Evolutionary conservation across 92 coral and sea anemone species (phyloP).

Genomic region (Siderastrea siderea): DNA sequence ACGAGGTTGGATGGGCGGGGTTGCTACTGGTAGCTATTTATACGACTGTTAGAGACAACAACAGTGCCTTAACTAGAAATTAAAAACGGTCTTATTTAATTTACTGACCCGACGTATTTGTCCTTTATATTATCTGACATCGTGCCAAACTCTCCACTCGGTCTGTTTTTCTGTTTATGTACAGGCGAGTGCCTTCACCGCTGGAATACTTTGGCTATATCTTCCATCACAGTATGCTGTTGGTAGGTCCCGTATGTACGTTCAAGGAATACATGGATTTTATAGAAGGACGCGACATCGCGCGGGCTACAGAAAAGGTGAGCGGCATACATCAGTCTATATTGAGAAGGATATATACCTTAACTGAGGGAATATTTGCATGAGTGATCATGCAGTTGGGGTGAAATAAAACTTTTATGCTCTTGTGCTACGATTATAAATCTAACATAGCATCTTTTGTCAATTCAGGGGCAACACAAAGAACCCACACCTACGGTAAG

Average conservation of each 20-base stretch:
- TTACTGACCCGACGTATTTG: no score
- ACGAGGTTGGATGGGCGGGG: no score
- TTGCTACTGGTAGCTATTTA: no score
- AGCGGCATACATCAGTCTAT: not conserved
- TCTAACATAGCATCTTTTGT: not conserved
- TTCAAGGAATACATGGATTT: constrained; percentile 77
- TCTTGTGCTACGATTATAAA: no score
- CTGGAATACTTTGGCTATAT: constrained; percentile 77
- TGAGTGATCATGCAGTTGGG: no score
- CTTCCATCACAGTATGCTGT: constrained; percentile 78
- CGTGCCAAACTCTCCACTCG: not conserved
- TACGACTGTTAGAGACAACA: no score
- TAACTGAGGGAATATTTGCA: no score
- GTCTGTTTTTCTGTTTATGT: not conserved
- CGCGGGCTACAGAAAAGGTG: constrained; percentile 10
- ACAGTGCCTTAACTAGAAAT: no score
- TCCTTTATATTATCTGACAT: no score
- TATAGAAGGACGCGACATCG: constrained; percentile 65
- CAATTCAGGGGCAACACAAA: constrained; percentile 9
- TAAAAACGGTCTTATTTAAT: no score
- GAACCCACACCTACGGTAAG: constrained; percentile 51
- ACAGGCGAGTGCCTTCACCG: constrained; percentile 67
- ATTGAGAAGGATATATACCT: no score
- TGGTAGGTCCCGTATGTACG: constrained; percentile 78
- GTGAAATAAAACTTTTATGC: no score